Evolutionary conservation across 2,888 invertebrate genomes (phyloP).

Genomic region (Pristionchus arcanus): DNA sequence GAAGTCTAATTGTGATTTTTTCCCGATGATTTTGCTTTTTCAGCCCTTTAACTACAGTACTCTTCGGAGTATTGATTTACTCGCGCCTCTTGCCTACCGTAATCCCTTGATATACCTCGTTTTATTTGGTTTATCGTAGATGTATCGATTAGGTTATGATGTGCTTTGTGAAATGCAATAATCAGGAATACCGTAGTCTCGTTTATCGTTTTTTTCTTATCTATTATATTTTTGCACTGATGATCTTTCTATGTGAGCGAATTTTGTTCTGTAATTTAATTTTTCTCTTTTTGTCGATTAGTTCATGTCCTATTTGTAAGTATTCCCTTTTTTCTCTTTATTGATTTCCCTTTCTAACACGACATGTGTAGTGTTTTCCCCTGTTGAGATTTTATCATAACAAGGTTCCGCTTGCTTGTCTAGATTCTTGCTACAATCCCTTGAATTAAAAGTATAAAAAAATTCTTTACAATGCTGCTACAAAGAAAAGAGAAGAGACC

Average conservation of each 20-base stretch:
- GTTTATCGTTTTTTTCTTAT: background rate
- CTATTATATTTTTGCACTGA: background rate
- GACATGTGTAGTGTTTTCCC: slow-evolving; percentile 19
- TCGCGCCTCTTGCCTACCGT: background rate
- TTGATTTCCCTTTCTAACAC: slow-evolving; percentile 4
- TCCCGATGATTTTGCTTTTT: background rate
- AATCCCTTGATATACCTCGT: background rate
- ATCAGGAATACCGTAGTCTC: background rate
- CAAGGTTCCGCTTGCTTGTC: background rate
- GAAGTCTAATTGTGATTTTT: background rate
- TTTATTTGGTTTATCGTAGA: background rate
- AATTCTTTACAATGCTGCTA: too few relatives aligned
- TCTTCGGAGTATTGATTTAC: background rate
- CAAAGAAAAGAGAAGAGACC: too few relatives aligned
- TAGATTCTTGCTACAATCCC: background rate
- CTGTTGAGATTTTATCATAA: background rate
- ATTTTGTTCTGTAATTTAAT: background rate
- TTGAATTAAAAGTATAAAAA: too few relatives aligned
- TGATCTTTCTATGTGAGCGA: background rate
- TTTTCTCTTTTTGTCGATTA: background rate
- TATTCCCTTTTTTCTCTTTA: slow-evolving; percentile 27
- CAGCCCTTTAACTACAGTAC: background rate
- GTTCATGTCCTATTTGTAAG: background rate
- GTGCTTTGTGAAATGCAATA: background rate
- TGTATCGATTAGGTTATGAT: background rate